Conservation (phyloP, 1,140 invertebrate species). For the Probaryconus sp. region DNA sequence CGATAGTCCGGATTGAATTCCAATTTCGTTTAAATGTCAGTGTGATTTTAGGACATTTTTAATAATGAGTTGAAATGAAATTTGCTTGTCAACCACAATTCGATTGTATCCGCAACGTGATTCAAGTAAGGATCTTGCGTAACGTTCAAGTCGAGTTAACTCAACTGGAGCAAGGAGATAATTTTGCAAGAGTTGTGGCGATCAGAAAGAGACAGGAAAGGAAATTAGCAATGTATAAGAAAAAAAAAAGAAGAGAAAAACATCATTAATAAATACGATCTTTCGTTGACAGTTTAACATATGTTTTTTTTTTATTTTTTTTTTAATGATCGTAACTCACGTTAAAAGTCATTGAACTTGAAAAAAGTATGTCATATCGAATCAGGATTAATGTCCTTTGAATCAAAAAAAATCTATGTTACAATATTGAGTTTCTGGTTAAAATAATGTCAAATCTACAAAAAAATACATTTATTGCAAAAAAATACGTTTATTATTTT, state of each 20-base stretch:
- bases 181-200: slow-evolving; percentile 48
- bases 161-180: slow-evolving; percentile 60
- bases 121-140: slow-evolving; percentile 29
- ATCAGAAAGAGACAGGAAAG: slow-evolving; percentile 41
- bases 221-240: slow-evolving; percentile 45
- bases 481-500: too few species aligned
- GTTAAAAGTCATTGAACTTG: too few species aligned
- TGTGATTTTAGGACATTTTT: slow-evolving; percentile 9
- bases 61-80: slow-evolving; percentile 2
- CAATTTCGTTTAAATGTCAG: slow-evolving; percentile 1
- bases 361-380: too few species aligned
- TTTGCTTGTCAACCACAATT: slow-evolving; percentile 13
- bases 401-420: too few species aligned
- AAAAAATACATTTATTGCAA: too few species aligned
- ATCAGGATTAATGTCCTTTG: too few species aligned
- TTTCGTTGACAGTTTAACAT: slow-evolving; percentile 7
- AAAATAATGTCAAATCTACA: too few species aligned
- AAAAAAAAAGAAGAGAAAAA: slow-evolving; percentile 32
- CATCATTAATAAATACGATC: slow-evolving; percentile 14
- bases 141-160: slow-evolving; percentile 38
- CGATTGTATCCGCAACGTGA: slow-evolving; percentile 17
- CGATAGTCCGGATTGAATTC: too few species aligned
- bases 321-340: too few species aligned
- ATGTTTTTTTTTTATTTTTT: too few species aligned
- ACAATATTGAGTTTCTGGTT: too few species aligned